Evolutionary conservation across 2,113 vertebrate species (phyloP), one percentile per base, ranked within the genome.

Genomic region (Thinocorus orbignyianus): DNA sequence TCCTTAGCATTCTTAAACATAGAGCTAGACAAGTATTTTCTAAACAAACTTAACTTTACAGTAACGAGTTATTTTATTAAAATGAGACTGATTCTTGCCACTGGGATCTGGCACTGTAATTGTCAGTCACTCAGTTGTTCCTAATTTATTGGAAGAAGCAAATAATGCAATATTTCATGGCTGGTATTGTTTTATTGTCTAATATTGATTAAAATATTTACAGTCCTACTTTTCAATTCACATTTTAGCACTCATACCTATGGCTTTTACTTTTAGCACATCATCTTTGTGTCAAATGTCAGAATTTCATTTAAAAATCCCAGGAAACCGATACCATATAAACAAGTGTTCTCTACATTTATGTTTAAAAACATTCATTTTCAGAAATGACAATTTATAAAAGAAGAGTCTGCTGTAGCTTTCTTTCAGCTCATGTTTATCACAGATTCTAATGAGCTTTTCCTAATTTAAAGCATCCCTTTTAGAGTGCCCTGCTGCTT

Each of bases 131-230:
- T 60, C 37, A 60, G 33, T 37, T 44, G 13, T 61, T 49, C 30
- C 61, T 39, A 42, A 25, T 76, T 61, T 62, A 93, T 86, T 83
- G 92, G 83, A 94, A 95, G 86, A 97, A 96, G 89, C 94, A 97
- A 97, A 96, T 96, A 97, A 70, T 65, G 76, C 88, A 95, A 95
- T 90, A 91, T 92, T 95, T 85, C 79, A 91, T 92, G 86, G 91
- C 90, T 95, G 93, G 87, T 97, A 97, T 88, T 96, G 92, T 95
- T 98, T 98, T 97, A 97, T 97, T 98, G 96, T 97, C 95, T 95
- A 98, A 97, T 97, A 98, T 95, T 97, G 97, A 98, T 96, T 97
- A 95, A 98, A 97, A 98, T 97, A 98, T 97, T 97, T 97, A 98
- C 97, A 98, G 17, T 95, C 81, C 96, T 98, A 96, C 93, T 96